These are phyloP conservation scores for Apeltes quadracus DNA, from an alignment of 2,113 vertebrate species.

Conservation along the genomic window DNA sequence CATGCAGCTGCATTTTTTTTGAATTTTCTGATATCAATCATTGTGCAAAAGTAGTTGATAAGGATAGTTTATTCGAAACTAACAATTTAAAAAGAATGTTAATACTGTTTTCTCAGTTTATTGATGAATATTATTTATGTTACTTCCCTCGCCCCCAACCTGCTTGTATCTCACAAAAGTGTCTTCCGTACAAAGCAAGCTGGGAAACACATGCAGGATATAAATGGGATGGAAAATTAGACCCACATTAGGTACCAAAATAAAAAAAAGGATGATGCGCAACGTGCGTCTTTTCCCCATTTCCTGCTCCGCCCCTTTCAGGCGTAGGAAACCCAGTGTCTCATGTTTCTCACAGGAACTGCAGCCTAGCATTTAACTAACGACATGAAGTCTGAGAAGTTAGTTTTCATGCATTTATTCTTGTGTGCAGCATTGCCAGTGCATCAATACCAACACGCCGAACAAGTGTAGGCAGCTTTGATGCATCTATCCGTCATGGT, in stretches of 20 bases:
- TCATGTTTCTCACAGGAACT: slow-evolving; percentile 81
- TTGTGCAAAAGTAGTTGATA: background rate
- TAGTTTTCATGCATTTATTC: slow-evolving; percentile 32
- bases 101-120: background rate
- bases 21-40: background rate
- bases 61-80: background rate
- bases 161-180: background rate
- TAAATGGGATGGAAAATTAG: slow-evolving; percentile 82
- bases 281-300: slow-evolving; percentile 57
- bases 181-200: background rate
- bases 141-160: background rate
- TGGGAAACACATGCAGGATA: slow-evolving; percentile 58
- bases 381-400: slow-evolving; percentile 24
- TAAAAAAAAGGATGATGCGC: slow-evolving; percentile 61
- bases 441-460: slow-evolving; percentile 29
- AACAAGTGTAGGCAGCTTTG: slow-evolving; percentile 10
- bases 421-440: slow-evolving; percentile 18
- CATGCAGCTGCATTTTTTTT: background rate
- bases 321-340: slow-evolving; percentile 52
- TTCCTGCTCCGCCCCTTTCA: slow-evolving; percentile 61
- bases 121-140: background rate
- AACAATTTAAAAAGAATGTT: background rate
- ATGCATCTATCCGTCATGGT: background rate
- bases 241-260: slow-evolving; percentile 61
- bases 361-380: slow-evolving; percentile 35